Evolutionary conservation across 2,113 vertebrate species (phyloP).

Genomic region (Xenus cinereus): DNA sequence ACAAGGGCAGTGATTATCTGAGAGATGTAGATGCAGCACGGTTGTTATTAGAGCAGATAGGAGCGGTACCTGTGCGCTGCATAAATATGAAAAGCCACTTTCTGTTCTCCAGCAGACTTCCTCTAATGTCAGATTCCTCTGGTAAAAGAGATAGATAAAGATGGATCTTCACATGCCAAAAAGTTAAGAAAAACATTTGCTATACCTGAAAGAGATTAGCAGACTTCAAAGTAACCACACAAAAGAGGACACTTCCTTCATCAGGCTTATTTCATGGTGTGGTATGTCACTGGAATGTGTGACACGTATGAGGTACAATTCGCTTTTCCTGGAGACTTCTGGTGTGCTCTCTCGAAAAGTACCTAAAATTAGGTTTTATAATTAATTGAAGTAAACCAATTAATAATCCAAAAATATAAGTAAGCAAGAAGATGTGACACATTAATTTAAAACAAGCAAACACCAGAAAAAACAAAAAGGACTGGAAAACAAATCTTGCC

Average conservation of each 20-base stretch:
- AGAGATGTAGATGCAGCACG: not conserved
- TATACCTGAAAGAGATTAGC: not conserved
- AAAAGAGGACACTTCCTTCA: not conserved
- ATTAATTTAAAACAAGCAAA: not conserved
- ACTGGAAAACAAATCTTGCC: fast-evolving
- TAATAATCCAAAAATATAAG: not conserved
- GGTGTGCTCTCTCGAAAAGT: not conserved
- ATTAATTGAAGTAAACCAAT: not conserved
- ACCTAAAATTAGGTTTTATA: not conserved
- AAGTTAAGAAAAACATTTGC: not conserved
- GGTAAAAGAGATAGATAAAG: not conserved
- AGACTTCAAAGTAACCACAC: not conserved
- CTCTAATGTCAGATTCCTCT: not conserved
- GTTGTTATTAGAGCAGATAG: not conserved
- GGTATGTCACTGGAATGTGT: not conserved
- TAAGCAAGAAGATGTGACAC: not conserved
- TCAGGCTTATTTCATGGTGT: not conserved
- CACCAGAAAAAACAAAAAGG: not conserved
- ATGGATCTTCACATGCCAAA: not conserved
- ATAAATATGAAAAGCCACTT: not conserved
- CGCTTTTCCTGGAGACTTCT: not conserved
- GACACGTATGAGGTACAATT: not conserved
- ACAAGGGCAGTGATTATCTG: not conserved
- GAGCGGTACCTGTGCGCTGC: not conserved
- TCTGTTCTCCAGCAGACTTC: not conserved